phyloP scores from a whole-genome alignment of 2,113 vertebrate genomes.

The Charina bottae region DNA sequence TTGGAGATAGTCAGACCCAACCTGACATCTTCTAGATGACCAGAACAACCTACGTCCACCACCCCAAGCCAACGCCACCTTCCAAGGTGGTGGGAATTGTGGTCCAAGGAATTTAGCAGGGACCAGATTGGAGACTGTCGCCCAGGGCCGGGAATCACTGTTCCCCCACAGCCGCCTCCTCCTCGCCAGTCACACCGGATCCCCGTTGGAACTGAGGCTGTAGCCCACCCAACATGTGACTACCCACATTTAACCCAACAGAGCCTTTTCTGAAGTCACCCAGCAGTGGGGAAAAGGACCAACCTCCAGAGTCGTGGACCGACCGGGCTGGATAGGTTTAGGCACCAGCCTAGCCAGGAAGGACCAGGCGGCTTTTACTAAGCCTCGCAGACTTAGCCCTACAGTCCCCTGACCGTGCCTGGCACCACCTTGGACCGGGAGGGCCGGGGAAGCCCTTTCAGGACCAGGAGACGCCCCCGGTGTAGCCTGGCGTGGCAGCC shows the following conservation, averaged over 20 bases:
- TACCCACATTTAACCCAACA: rapidly evolving
- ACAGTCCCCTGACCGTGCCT: background rate
- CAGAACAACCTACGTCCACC: background rate
- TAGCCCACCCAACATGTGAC: background rate
- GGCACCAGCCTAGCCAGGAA: background rate
- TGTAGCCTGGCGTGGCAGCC: background rate
- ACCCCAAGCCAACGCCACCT: background rate
- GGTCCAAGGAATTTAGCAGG: background rate
- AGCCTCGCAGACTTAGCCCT: background rate
- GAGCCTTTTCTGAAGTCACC: background rate
- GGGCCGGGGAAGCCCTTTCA: too few species aligned
- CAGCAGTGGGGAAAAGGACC: background rate
- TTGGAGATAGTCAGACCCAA: background rate
- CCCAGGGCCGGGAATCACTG: background rate
- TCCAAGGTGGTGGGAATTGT: background rate
- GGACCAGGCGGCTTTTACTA: background rate
- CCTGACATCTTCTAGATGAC: background rate
- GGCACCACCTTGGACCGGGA: background rate
- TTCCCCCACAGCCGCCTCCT: background rate
- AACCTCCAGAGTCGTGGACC: background rate
- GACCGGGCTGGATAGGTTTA: background rate
- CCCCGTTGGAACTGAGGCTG: background rate
- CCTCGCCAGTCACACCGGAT: background rate
- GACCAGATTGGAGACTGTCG: background rate
- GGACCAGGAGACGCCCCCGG: background rate